Conservation (phyloP, 2,113 vertebrate genomes). For the Hypanus sabinus region DNA sequence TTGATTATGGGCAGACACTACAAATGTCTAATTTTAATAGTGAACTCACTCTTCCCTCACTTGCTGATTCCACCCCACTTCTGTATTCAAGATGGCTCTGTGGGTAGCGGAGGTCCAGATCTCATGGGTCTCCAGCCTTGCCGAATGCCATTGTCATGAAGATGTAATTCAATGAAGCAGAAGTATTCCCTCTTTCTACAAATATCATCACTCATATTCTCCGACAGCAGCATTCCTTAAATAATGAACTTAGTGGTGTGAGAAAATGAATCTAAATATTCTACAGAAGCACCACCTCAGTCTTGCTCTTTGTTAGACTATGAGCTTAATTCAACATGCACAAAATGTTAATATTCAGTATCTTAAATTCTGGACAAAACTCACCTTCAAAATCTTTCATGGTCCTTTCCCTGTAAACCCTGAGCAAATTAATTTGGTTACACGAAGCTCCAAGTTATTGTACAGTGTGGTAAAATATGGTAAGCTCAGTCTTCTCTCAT, state of each 20-base stretch:
- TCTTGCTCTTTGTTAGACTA: neutral
- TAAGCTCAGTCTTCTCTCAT: neutral
- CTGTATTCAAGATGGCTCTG: neutral
- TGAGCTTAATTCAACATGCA: neutral
- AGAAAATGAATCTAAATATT: neutral
- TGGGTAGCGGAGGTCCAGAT: neutral
- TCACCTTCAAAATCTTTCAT: conserved; percentile 30
- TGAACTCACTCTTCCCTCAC: neutral
- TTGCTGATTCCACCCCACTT: neutral
- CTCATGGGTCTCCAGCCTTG: no score
- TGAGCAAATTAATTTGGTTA: neutral
- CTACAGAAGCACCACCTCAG: neutral
- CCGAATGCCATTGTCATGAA: neutral
- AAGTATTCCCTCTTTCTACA: neutral
- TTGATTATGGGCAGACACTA: neutral
- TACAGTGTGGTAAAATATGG: no score
- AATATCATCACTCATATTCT: neutral
- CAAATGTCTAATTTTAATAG: neutral
- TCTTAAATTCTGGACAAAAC: neutral
- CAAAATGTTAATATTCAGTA: neutral
- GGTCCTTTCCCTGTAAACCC: neutral
- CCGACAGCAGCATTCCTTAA: neutral
- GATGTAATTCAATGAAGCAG: neutral
- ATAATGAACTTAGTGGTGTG: neutral
- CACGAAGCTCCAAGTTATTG: neutral